A percentile compares a stretch with the other conserved stretches of the same genome.
These are phyloP conservation scores for Menidia menidia DNA, from an alignment of 2,797 vertebrate species.

Conservation along the genomic window DNA sequence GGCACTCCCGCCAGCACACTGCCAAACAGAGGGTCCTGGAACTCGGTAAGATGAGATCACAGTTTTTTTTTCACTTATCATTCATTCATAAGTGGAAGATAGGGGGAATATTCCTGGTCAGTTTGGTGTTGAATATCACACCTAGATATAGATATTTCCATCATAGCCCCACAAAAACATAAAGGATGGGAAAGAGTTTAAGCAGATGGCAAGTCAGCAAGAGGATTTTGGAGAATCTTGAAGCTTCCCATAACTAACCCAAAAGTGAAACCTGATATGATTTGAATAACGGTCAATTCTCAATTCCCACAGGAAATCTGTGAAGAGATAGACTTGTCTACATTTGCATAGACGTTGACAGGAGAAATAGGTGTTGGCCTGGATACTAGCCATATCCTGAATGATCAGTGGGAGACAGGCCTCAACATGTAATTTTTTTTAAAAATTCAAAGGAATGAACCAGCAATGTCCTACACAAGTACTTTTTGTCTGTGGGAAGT, in stretches of 20 bases:
- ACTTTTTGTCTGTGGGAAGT: conserved; percentile 41
- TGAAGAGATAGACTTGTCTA: conserved; percentile 32
- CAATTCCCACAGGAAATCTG: conserved; percentile 65
- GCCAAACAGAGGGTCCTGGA: conserved; percentile 97
- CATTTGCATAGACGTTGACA: conserved; percentile 75
- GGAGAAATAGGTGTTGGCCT: conserved; percentile 62
- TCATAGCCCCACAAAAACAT: conserved; percentile 3
- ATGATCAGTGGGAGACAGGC: conserved; percentile 61
- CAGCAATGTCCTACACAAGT: conserved; percentile 24
- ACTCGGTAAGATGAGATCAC: conserved; percentile 90
- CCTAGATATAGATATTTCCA: background rate
- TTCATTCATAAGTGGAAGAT: background rate
- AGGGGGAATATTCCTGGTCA: background rate
- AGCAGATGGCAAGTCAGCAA: conserved; percentile 35
- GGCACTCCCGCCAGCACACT: conserved; percentile 97
- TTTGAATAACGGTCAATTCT: conserved; percentile 81
- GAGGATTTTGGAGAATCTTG: conserved; percentile 30
- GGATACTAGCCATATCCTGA: conserved; percentile 73
- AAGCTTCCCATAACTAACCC: conserved; percentile 34
- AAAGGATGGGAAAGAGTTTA: background rate
- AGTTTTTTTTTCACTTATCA: background rate
- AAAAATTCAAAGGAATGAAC: conserved; percentile 55
- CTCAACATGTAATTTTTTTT: conserved; percentile 57
- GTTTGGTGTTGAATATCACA: conserved; percentile 4
- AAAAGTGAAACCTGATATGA: conserved; percentile 56